These are phyloP conservation scores for Phortica variegata DNA, from an alignment of 1,140 invertebrate species.

Conservation along the genomic window DNA sequence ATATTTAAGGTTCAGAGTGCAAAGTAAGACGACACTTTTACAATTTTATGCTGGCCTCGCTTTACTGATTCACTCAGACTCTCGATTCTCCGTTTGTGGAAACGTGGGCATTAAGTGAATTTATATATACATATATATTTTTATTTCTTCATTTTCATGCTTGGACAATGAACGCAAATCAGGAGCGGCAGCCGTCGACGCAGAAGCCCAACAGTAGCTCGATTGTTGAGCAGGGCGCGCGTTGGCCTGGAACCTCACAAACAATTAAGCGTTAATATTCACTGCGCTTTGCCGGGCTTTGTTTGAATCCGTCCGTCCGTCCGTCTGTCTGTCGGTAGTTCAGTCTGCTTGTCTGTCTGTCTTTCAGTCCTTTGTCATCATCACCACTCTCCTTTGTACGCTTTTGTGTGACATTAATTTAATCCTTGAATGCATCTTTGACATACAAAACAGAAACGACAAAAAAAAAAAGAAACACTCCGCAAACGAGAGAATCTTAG, in stretches of 20 bases:
- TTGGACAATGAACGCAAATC: too few species aligned
- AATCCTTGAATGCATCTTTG: slow-evolving; percentile 55
- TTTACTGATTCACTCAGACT: too few species aligned
- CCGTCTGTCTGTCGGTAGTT: too few species aligned
- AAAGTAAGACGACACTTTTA: too few species aligned
- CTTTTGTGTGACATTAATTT: slow-evolving; percentile 52
- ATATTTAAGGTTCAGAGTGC: slow-evolving; percentile 33
- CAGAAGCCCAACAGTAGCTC: slow-evolving; percentile 30
- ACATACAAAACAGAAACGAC: slow-evolving; percentile 25
- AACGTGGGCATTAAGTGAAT: slow-evolving; percentile 2
- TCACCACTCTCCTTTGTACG: slow-evolving; percentile 33
- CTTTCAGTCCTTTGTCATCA: neutral
- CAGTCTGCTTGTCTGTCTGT: neutral
- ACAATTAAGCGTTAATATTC: slow-evolving; percentile 47
- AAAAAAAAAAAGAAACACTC: slow-evolving; percentile 14
- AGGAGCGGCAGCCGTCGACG: slow-evolving; percentile 10
- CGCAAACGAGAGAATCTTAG: slow-evolving; percentile 7
- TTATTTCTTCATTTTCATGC: slow-evolving; percentile 39
- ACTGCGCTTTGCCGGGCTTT: slow-evolving; percentile 2
- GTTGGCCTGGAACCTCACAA: neutral
- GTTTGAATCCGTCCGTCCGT: neutral
- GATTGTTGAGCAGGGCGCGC: too few species aligned
- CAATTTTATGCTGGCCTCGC: too few species aligned
- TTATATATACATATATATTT: slow-evolving; percentile 14
- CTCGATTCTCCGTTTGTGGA: too few species aligned